These are phyloP conservation scores for Steromphala cineraria DNA, from an alignment of 2,888 invertebrate genomes.

Conservation along the genomic window DNA sequence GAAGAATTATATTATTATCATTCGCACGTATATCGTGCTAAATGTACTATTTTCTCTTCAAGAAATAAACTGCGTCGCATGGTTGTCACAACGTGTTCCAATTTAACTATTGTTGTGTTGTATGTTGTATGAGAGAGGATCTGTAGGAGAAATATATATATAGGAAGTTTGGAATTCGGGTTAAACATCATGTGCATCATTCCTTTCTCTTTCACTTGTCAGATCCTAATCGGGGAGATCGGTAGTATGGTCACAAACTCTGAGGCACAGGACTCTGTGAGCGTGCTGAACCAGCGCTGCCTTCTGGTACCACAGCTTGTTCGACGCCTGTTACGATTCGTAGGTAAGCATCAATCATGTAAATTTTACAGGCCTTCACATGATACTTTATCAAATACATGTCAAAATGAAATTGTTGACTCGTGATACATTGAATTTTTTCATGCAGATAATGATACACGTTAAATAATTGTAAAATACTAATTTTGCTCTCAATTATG, in stretches of 20 bases:
- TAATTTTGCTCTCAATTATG: too few relatives aligned
- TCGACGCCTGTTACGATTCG: conserved; percentile 74
- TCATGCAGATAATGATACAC: background rate
- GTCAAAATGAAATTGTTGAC: background rate
- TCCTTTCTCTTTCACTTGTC: conserved; percentile 25
- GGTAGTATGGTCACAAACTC: conserved; percentile 76
- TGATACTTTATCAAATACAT: background rate
- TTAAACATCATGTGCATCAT: too few relatives aligned
- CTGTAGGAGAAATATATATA: too few relatives aligned
- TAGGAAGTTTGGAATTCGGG: too few relatives aligned
- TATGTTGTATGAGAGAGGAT: too few relatives aligned
- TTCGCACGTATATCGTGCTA: too few relatives aligned
- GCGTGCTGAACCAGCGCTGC: conserved; percentile 73
- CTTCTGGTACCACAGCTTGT: conserved; percentile 74
- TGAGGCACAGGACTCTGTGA: conserved; percentile 74
- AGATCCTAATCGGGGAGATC: conserved; percentile 76
- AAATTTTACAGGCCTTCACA: background rate
- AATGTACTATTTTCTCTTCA: too few relatives aligned
- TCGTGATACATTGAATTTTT: background rate
- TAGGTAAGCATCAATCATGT: conserved; percentile 63
- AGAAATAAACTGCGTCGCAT: too few relatives aligned
- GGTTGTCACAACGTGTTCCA: too few relatives aligned
- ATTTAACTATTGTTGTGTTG: too few relatives aligned
- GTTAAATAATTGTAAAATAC: background rate
- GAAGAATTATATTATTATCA: too few relatives aligned